Percentiles rank a stretch among this genome's conserved stretches.
phyloP scores from a whole-genome alignment of 2,797 vertebrate species.

The Channallabes apus region DNA sequence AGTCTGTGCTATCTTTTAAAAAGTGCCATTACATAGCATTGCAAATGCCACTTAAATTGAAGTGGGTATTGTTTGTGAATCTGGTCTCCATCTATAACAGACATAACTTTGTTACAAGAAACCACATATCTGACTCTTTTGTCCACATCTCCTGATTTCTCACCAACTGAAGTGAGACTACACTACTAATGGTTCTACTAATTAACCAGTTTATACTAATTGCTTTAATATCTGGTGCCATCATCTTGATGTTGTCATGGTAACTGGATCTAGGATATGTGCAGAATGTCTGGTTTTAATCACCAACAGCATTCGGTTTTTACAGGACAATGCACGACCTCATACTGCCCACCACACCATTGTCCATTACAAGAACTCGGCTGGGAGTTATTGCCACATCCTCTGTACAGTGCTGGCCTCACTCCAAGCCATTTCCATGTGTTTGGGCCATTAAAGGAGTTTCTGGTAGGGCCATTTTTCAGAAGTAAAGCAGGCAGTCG shows the following conservation, averaged over 20 bases:
- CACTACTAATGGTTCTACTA: neutral
- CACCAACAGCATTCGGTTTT: too few species aligned
- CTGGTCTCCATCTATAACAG: neutral
- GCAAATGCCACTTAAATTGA: neutral
- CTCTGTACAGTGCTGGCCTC: too few species aligned
- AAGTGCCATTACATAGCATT: neutral
- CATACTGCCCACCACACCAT: too few species aligned
- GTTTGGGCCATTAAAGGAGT: too few species aligned
- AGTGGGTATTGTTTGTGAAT: neutral
- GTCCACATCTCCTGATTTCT: neutral
- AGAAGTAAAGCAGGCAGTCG: too few species aligned
- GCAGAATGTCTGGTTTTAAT: neutral
- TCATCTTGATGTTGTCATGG: neutral
- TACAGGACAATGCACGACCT: too few species aligned
- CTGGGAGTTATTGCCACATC: too few species aligned
- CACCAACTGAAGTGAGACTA: too few species aligned
- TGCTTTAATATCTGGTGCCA: neutral
- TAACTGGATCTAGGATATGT: neutral
- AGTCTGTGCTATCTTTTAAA: neutral
- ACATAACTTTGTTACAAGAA: neutral
- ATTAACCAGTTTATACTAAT: neutral
- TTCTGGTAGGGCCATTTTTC: too few species aligned
- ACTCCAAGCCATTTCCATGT: too few species aligned
- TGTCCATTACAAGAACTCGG: too few species aligned
- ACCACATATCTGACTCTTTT: neutral